Conservation (phyloP, 2,113 vertebrate genomes). For the Tachysurus vachellii region DNA sequence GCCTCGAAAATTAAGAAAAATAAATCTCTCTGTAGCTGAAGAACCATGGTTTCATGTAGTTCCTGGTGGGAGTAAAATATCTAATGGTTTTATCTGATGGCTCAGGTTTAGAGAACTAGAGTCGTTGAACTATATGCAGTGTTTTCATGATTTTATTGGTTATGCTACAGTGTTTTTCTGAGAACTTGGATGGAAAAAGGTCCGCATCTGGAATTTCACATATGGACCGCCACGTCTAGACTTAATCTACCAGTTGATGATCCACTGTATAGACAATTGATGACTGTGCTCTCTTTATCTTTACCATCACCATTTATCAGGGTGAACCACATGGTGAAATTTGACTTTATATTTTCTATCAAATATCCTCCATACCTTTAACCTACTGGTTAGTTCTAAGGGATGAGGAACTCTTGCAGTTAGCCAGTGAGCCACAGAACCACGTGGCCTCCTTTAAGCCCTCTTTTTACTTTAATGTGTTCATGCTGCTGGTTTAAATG, state of each 20-base stretch:
- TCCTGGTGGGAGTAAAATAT: no score
- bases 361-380: not conserved
- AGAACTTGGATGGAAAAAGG: not conserved
- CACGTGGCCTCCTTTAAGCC: not conserved
- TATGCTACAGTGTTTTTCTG: not conserved
- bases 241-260: not conserved
- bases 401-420: not conserved
- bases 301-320: not conserved
- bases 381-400: not conserved
- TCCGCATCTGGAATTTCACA: not conserved
- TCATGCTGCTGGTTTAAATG: not conserved
- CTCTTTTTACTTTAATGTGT: not conserved
- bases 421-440: not conserved
- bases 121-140: not conserved
- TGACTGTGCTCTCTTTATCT: not conserved
- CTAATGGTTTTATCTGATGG: not conserved
- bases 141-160: not conserved
- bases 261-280: not conserved
- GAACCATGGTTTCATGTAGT: no score
- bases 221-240: no score
- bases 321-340: not conserved
- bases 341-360: not conserved
- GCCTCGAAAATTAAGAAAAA: no score
- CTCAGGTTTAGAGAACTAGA: not conserved
- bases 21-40: no score